Conservation (phyloP, 2,888 invertebrate species). For the Pandemis heparana region DNA sequence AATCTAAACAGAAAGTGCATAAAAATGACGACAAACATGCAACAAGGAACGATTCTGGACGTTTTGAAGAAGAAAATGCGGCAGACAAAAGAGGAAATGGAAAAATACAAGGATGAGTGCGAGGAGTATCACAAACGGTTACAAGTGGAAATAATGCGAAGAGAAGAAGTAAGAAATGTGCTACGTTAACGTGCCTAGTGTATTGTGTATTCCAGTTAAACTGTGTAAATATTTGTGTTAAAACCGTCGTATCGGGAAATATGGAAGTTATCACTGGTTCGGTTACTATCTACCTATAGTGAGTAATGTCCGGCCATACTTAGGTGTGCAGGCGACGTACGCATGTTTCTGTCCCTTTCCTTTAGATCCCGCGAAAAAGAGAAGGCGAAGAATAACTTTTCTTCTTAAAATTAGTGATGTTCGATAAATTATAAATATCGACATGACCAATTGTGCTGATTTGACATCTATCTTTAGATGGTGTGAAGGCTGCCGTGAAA, state of each 20-base stretch:
- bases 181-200: slow-evolving; percentile 71
- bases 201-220: slow-evolving; percentile 60
- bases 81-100: slow-evolving; percentile 99
- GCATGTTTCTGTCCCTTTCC: slow-evolving; percentile 83
- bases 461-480: slow-evolving; percentile 36
- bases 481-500: slow-evolving; percentile 41
- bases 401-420: slow-evolving; percentile 64
- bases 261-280: slow-evolving; percentile 74
- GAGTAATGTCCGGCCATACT: slow-evolving; percentile 86
- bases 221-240: slow-evolving; percentile 63
- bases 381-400: slow-evolving; percentile 67
- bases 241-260: slow-evolving; percentile 58
- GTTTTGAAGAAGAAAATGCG: slow-evolving; percentile 99
- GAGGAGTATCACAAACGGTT: slow-evolving; percentile 98
- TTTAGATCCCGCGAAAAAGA: slow-evolving; percentile 71
- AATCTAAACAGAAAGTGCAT: slow-evolving; percentile 75
- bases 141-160: slow-evolving; percentile 97
- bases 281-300: slow-evolving; percentile 82
- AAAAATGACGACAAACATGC: slow-evolving; percentile 95
- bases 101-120: slow-evolving; percentile 98
- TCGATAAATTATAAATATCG: slow-evolving; percentile 53
- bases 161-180: slow-evolving; percentile 97
- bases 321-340: slow-evolving; percentile 85
- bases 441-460: slow-evolving; percentile 26
- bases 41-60: slow-evolving; percentile 97